These are phyloP conservation scores for Entomyzon cyanotis DNA, from an alignment of 2,113 vertebrate genomes.

Conservation along the genomic window DNA sequence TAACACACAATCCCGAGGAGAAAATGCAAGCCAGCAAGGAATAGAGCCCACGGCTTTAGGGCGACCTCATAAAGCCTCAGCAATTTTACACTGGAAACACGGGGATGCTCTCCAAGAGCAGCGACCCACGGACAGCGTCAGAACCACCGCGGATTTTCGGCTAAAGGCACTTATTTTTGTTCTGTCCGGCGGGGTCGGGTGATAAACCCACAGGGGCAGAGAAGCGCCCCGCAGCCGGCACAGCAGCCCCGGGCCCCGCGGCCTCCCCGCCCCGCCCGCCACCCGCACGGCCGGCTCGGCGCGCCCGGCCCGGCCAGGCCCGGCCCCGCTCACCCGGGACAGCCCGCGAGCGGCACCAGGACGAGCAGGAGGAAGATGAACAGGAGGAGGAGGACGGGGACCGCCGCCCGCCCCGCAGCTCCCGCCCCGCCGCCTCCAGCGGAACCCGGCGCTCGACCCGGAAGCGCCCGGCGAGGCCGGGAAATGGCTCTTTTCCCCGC, in stretches of 20 bases:
- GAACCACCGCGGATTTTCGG: background rate
- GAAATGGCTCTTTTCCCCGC: accelerated
- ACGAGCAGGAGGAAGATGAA: background rate
- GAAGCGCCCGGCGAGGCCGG: background rate
- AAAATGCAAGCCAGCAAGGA: background rate
- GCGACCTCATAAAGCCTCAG: background rate
- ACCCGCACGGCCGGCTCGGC: background rate
- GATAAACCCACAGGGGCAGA: accelerated
- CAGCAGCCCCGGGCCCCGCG: background rate
- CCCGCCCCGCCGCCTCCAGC: accelerated
- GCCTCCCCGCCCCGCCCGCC: background rate
- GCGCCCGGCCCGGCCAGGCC: background rate
- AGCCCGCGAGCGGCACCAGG: background rate
- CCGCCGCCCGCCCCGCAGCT: background rate
- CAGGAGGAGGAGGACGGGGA: background rate
- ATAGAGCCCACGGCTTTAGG: background rate
- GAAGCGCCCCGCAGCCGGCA: background rate
- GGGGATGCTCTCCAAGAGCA: background rate
- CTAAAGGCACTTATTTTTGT: accelerated
- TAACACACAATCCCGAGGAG: background rate
- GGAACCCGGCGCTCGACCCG: background rate
- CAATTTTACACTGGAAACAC: accelerated
- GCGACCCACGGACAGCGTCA: accelerated
- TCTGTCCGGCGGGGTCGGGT: accelerated
- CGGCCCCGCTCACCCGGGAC: background rate